A percentile compares a stretch with the other conserved stretches of the same genome.
These are phyloP conservation scores for Pavo muticus DNA, from an alignment of 2,113 vertebrate species.

Conservation along the genomic window DNA sequence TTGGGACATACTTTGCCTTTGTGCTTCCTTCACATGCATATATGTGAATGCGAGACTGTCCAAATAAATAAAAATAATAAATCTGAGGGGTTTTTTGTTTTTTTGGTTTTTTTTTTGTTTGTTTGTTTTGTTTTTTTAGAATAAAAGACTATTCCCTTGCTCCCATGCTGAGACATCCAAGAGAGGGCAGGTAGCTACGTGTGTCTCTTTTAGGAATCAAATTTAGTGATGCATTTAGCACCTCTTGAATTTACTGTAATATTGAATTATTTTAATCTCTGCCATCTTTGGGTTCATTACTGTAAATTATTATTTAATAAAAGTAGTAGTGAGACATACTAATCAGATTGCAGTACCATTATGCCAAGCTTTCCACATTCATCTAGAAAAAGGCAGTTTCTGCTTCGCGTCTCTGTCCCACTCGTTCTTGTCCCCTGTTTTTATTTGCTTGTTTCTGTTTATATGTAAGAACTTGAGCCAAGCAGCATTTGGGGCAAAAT, in stretches of 20 bases:
- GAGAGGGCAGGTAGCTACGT: neutral
- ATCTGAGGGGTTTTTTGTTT: neutral
- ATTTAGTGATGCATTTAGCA: neutral
- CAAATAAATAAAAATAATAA: neutral
- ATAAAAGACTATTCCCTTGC: neutral
- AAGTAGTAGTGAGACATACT: neutral
- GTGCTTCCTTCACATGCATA: neutral
- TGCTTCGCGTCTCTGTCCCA: neutral
- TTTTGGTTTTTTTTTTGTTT: neutral
- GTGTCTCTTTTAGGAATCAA: neutral
- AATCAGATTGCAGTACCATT: constrained; percentile 16
- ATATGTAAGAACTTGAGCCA: neutral
- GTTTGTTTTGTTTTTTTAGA: neutral
- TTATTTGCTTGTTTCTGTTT: neutral
- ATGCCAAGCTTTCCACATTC: neutral
- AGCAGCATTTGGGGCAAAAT: neutral
- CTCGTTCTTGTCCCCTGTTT: neutral
- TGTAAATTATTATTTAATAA: constrained; percentile 44
- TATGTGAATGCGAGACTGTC: neutral
- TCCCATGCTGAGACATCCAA: neutral
- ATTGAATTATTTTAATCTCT: constrained; percentile 47
- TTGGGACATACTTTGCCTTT: neutral
- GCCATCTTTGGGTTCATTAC: neutral
- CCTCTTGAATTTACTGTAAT: neutral
- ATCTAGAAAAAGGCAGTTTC: neutral